Evolutionary conservation across 2,797 vertebrate genomes (phyloP).

Genomic region (Alca torda): DNA sequence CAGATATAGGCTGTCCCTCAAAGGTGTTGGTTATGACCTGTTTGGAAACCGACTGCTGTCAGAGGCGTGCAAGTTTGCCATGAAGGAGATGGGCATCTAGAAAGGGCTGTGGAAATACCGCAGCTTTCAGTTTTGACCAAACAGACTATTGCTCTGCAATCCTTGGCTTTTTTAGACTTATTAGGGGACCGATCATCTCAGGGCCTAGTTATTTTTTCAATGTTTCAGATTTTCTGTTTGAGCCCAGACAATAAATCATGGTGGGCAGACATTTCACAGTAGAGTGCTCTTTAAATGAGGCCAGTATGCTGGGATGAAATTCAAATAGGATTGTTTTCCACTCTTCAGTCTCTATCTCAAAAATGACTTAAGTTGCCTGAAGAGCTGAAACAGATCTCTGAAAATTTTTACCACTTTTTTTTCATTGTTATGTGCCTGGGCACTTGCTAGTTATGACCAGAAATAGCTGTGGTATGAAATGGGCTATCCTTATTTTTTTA

Average conservation of each 20-base stretch:
- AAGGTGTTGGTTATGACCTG: neutral
- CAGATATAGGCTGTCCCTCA: neutral
- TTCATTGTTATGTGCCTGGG: neutral
- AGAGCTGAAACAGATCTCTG: neutral
- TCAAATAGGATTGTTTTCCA: neutral
- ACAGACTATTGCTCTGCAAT: neutral
- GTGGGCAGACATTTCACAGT: neutral
- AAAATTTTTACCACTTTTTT: neutral
- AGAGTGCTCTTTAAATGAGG: neutral
- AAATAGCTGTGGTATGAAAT: neutral
- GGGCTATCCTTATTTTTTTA: neutral
- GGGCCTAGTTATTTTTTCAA: neutral
- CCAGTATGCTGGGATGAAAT: neutral
- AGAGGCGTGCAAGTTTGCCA: neutral
- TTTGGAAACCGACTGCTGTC: neutral
- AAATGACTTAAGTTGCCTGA: neutral
- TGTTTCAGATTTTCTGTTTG: neutral
- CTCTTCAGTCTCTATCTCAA: neutral
- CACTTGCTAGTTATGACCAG: neutral
- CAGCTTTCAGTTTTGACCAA: neutral
- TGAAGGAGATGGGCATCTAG: neutral
- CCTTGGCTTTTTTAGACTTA: neutral
- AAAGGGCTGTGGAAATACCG: neutral
- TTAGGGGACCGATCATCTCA: neutral
- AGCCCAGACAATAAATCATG: neutral